Base-by-base conservation (phyloP, 2,113 vertebrate genomes). In the Chaenogobius annularis region DNA sequence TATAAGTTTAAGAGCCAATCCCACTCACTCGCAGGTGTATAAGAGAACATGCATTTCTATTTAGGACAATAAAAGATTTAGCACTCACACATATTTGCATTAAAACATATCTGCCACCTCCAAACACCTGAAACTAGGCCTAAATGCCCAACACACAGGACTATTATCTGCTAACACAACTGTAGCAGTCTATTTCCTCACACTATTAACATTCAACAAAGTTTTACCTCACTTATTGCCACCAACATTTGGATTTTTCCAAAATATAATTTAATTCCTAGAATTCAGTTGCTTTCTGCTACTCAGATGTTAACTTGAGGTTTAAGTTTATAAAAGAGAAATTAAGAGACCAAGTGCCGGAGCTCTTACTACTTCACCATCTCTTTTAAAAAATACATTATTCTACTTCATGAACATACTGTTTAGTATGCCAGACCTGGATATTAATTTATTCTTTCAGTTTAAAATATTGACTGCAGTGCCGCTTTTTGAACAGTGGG, bases 61-160 rank as follows among this genome's bases (percentile, higher is more conserved):
- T n/a, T 8, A 54, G n/a, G 12, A 26, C 22, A 26, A 23, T 26
- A 22, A 43, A 22, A 61, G 59, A 26, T 70, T 46, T 20, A 55
- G 7, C 54, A 54, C 19, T 54, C 50, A 43, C 2, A 31, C 67
- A 75, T 1, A 4, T 48, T 66, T 75, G 74, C 66, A 83, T 74
- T 73, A 66, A 62, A 72, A 61, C 66, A 47, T 71, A 82, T 73
- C 75, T 72, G 26, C 12, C 81, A 73, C 63, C 70, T 73, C 73
- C 8, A 1, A 69, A 81, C 78, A 84, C 89, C 85, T 88, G 82
- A 89, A 82, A 83, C 85, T 83, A 77, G 23, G 78, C 78, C 85
- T 81, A 74, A 82, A 72, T 3, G 62, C 73, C 74, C 66, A 70
- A 43, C 74, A 70, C 72, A 77, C 74, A 48, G 78, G 72, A 62